phyloP scores from a whole-genome alignment of 2,797 vertebrate species.

The Cichlasoma orientale region DNA sequence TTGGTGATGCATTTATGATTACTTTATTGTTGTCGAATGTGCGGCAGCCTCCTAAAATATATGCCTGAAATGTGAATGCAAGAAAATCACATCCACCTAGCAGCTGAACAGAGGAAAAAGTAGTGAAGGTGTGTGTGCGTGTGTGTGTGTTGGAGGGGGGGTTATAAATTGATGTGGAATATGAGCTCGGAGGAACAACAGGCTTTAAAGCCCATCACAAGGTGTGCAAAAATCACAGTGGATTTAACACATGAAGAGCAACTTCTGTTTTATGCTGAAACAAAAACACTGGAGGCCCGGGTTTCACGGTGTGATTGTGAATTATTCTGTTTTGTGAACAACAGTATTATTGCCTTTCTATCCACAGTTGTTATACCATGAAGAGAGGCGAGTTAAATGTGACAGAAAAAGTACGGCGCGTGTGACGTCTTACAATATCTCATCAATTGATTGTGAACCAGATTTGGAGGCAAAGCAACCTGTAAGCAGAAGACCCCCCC shows the following conservation, averaged over 20 bases:
- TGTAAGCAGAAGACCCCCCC: slow-evolving; percentile 6
- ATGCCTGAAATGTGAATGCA: slow-evolving; percentile 33
- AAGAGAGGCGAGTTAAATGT: slow-evolving; percentile 39
- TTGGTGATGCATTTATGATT: slow-evolving; percentile 43
- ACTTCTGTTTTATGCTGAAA: slow-evolving; percentile 73
- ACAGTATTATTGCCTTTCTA: slow-evolving; percentile 49
- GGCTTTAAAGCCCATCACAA: slow-evolving; percentile 64
- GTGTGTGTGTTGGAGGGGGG: not conserved
- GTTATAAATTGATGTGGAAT: slow-evolving; percentile 57
- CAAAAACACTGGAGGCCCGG: slow-evolving; percentile 57
- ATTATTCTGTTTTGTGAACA: slow-evolving; percentile 62
- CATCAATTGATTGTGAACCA: slow-evolving; percentile 37
- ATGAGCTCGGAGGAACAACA: slow-evolving; percentile 52
- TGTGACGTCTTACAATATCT: slow-evolving; percentile 50
- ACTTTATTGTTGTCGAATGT: slow-evolving; percentile 41
- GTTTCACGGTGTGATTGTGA: slow-evolving; percentile 61
- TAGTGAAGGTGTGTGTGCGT: not conserved
- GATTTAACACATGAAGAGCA: slow-evolving; percentile 73
- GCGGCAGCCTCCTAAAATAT: slow-evolving; percentile 9
- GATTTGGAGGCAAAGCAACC: slow-evolving; percentile 34
- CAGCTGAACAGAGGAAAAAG: slow-evolving; percentile 36
- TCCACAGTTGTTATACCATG: slow-evolving; percentile 26
- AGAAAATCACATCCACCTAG: slow-evolving; percentile 41
- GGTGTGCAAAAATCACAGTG: slow-evolving; percentile 71
- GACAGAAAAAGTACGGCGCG: slow-evolving; percentile 25